These are phyloP conservation scores for Clistopyga incitator DNA, from an alignment of 2,888 invertebrate genomes.

Conservation along the genomic window DNA sequence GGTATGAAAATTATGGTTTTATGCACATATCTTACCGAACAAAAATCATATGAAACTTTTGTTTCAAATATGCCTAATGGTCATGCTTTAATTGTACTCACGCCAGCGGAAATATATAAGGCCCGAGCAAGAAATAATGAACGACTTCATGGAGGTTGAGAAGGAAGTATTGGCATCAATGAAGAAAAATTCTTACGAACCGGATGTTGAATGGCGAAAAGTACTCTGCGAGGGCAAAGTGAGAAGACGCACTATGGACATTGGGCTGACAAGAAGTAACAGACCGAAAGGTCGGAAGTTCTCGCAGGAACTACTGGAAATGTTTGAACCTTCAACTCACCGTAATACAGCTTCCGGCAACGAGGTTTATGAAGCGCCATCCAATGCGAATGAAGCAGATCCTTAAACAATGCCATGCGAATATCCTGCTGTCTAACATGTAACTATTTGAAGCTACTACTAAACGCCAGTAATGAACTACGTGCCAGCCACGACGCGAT, in stretches of 20 bases:
- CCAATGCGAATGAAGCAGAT: constrained; percentile 19
- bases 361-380: neutral
- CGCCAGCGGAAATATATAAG: constrained; percentile 58
- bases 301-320: constrained; percentile 31
- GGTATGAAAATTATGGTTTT: too few species aligned
- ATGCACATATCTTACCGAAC: too few species aligned
- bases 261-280: constrained; percentile 63
- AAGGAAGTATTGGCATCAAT: constrained; percentile 83
- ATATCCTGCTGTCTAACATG: neutral
- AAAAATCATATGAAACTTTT: too few species aligned
- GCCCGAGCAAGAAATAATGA: constrained; percentile 73
- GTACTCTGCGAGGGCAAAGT: constrained; percentile 86
- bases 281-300: constrained; percentile 33
- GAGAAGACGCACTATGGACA: constrained; percentile 85
- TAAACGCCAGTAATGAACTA: constrained; percentile 1
- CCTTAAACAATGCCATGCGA: neutral
- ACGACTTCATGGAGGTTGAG: constrained; percentile 74
- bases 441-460: neutral
- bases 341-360: constrained; percentile 25
- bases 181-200: constrained; percentile 84
- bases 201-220: constrained; percentile 86
- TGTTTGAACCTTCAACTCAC: constrained; percentile 14
- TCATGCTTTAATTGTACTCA: neutral
- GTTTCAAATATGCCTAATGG: neutral
- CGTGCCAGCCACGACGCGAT: neutral